Evolutionary conservation across 2,113 vertebrate genomes (phyloP).

Genomic region (Rhagologus leucostigma): DNA sequence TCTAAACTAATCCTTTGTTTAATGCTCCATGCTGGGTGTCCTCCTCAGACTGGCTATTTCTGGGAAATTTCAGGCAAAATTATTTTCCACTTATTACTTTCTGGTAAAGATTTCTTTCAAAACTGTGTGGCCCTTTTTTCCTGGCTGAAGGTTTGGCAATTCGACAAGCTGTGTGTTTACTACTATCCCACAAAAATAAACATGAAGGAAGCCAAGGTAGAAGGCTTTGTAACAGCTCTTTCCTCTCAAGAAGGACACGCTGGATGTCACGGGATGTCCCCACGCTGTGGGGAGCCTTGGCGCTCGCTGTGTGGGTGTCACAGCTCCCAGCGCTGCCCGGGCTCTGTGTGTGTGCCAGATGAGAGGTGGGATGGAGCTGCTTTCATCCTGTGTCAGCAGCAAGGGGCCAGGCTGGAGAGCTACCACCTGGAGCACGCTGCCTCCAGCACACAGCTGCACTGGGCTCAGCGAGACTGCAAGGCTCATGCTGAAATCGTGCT

Average conservation of each 20-base stretch:
- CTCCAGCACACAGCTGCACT: neutral
- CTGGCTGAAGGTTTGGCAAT: neutral
- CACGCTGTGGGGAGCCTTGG: neutral
- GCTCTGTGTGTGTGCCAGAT: neutral
- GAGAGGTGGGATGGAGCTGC: neutral
- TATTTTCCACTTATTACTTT: neutral
- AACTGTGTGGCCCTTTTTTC: neutral
- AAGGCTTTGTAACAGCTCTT: neutral
- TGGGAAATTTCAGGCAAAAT: neutral
- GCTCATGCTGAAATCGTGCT: accelerated
- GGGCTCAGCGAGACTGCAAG: neutral
- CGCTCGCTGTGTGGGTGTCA: accelerated
- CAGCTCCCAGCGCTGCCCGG: neutral
- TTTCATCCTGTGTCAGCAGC: neutral
- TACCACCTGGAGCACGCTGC: neutral
- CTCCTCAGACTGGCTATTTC: neutral
- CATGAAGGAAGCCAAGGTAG: neutral
- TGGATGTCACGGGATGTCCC: accelerated
- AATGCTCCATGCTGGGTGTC: neutral
- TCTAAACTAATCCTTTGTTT: neutral
- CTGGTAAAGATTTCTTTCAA: neutral
- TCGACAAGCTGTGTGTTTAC: neutral
- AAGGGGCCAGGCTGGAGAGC: neutral
- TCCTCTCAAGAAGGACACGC: neutral
- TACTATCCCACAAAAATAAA: neutral